phyloP scores from a whole-genome alignment of 2,888 invertebrate genomes.

The Sinhomidia bicolor region DNA sequence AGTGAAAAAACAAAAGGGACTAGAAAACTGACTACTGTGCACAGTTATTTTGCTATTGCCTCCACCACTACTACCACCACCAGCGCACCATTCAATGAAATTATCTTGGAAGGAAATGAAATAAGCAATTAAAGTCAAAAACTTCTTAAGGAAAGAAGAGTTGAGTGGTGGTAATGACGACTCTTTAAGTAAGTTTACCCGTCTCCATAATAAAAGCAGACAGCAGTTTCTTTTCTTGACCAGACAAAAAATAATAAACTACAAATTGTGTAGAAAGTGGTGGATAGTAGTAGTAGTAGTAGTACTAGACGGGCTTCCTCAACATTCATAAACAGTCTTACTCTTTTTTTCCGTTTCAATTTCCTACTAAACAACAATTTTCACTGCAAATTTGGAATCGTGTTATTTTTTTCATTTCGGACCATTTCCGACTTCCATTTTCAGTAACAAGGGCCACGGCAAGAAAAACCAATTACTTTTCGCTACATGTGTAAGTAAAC shows the following conservation, averaged over 20 bases:
- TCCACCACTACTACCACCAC: not conserved
- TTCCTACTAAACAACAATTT: too few species aligned
- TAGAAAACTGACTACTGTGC: not conserved
- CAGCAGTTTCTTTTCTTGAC: not conserved
- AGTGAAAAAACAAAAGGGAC: slow-evolving; percentile 8
- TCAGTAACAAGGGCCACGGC: too few species aligned
- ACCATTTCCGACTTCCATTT: too few species aligned
- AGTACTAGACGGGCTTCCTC: too few species aligned
- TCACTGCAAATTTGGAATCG: too few species aligned
- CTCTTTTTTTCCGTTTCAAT: too few species aligned
- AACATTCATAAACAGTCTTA: too few species aligned
- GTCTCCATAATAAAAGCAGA: slow-evolving; percentile 2
- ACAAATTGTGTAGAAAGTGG: too few species aligned
- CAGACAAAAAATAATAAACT: not conserved
- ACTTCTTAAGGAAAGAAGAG: slow-evolving; percentile 22
- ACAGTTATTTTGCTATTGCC: not conserved
- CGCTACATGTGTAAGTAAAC: too few species aligned
- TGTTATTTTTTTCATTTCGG: too few species aligned
- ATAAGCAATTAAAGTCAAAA: slow-evolving; percentile 26
- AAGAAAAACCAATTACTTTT: too few species aligned
- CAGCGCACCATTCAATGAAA: not conserved
- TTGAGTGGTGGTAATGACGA: slow-evolving; percentile 25
- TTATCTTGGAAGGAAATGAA: slow-evolving; percentile 7
- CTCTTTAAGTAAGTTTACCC: slow-evolving; percentile 29
- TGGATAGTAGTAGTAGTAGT: too few species aligned